A percentile compares a stretch with the other conserved stretches of the same genome.
Evolutionary conservation across 2,797 vertebrate species (phyloP).

Genomic region (Pelochelys cantorii): DNA sequence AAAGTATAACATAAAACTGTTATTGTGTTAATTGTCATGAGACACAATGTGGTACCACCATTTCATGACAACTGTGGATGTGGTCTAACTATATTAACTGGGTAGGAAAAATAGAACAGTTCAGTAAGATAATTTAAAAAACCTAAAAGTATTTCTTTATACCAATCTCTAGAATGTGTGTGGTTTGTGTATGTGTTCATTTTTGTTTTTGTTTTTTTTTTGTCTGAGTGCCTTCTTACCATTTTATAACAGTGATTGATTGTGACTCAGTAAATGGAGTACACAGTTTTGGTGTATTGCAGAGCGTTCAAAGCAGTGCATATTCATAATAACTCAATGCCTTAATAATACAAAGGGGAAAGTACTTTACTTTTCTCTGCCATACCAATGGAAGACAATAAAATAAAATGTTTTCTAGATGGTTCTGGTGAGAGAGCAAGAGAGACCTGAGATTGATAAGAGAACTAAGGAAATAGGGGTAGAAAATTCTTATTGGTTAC

Average conservation of each 20-base stretch:
- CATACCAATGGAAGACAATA: not conserved
- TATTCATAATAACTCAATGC: not conserved
- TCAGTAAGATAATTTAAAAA: not conserved
- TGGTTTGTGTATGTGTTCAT: not conserved
- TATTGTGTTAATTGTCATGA: not conserved
- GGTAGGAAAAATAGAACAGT: not conserved
- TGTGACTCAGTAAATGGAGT: not conserved
- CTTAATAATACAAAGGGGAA: not conserved
- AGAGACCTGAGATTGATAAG: not conserved
- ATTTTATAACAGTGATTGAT: not conserved
- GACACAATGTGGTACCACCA: not conserved
- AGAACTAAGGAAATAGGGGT: not conserved
- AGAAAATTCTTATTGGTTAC: not conserved
- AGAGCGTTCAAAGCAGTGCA: not conserved
- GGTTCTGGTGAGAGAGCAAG: not conserved
- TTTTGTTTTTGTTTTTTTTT: not conserved
- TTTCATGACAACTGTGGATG: not conserved
- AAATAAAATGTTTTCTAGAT: not conserved
- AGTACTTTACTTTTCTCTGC: not conserved
- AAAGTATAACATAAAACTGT: not conserved
- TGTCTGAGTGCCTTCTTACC: not conserved
- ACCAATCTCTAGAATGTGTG: constrained; percentile 3
- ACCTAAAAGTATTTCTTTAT: not conserved
- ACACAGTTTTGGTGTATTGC: not conserved
- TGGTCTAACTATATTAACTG: not conserved